These are phyloP conservation scores for Oenanthe oenanthe DNA, from an alignment of 2,113 vertebrate genomes.

Conservation along the genomic window DNA sequence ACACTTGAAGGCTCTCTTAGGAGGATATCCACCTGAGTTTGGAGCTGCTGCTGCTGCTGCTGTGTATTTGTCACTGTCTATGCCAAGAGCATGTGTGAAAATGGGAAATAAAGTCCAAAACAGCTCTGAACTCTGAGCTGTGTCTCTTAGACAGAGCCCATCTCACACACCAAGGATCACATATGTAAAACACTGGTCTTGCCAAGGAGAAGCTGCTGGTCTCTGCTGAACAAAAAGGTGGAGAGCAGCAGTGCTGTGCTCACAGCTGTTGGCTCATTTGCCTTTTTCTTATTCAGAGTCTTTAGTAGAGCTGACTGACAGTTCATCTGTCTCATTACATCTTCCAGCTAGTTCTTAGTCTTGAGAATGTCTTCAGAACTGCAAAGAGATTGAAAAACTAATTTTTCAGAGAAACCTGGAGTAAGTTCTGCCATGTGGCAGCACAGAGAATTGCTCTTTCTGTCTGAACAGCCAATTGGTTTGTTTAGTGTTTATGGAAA, in stretches of 20 bases:
- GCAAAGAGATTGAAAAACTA: background rate
- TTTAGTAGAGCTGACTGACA: background rate
- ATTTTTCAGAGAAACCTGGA: background rate
- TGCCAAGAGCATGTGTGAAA: background rate
- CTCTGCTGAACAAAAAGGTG: background rate
- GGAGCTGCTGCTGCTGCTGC: background rate
- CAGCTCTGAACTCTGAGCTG: background rate
- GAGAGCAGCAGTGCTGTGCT: background rate
- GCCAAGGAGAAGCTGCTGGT: background rate
- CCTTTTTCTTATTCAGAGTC: background rate
- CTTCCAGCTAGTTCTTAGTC: background rate
- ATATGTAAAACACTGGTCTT: background rate
- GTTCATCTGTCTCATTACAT: background rate
- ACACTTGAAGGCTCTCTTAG: background rate
- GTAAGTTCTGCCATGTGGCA: background rate
- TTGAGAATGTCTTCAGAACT: background rate
- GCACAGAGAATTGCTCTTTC: background rate
- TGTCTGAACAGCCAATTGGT: background rate
- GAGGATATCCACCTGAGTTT: background rate
- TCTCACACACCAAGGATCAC: background rate
- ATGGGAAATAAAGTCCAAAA: background rate
- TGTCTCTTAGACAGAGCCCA: background rate
- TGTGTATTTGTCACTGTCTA: background rate
- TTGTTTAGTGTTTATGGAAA: background rate
- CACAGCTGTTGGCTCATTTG: background rate